Conservation (phyloP, 2,113 vertebrate genomes). For the Oreocharis arfaki region DNA sequence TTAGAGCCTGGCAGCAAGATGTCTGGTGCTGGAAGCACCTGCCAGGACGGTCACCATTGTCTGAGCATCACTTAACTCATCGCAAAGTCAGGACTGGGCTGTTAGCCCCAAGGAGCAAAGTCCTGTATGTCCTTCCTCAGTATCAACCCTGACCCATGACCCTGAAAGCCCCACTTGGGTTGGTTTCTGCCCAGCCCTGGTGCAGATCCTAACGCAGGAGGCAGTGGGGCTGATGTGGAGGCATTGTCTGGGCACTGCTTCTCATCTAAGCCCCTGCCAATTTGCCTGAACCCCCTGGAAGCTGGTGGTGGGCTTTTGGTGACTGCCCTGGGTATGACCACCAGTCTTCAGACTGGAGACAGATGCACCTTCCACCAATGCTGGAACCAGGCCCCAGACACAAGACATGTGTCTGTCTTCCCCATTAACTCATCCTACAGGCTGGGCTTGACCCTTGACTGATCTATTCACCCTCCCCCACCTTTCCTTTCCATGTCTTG, state of each 20-base stretch:
- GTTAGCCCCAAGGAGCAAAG: background rate
- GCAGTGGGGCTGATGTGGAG: background rate
- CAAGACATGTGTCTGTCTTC: accelerated
- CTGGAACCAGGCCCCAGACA: background rate
- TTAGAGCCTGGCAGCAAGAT: background rate
- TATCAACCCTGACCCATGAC: accelerated
- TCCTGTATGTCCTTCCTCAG: background rate
- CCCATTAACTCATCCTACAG: background rate
- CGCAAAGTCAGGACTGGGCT: background rate
- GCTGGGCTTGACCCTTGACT: background rate
- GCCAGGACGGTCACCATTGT: background rate
- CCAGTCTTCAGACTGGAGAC: background rate
- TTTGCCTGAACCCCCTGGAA: background rate
- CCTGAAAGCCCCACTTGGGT: background rate
- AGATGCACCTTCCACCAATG: too few relatives aligned
- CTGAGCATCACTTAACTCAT: background rate
- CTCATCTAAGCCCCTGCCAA: background rate
- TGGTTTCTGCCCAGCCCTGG: background rate
- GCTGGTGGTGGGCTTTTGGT: accelerated
- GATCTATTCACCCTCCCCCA: background rate
- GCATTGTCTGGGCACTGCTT: background rate
- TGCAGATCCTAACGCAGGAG: background rate
- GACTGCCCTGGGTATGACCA: background rate
- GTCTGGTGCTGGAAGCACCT: background rate
- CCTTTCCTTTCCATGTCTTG: background rate